phyloP scores from a whole-genome alignment of 1,140 invertebrate species.

The Antheraea pernyi region DNA sequence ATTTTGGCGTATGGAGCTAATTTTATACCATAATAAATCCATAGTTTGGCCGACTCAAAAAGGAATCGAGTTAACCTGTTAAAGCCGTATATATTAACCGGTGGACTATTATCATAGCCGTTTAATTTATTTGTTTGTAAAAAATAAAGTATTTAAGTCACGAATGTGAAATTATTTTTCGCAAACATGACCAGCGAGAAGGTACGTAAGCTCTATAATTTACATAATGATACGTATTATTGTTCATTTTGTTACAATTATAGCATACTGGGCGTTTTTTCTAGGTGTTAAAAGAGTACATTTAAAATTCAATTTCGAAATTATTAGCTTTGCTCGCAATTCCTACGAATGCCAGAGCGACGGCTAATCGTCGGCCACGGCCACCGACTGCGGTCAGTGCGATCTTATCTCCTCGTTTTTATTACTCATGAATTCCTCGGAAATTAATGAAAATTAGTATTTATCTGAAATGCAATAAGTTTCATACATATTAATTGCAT shows the following conservation, averaged over 20 bases:
- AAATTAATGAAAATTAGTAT: background rate
- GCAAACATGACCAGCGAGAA: background rate
- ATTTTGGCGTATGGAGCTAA: no score
- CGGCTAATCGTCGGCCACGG: background rate
- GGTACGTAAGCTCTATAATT: background rate
- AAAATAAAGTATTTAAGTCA: background rate
- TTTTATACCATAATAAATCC: no score
- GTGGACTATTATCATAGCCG: background rate
- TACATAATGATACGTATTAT: background rate
- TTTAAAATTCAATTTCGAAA: conserved; percentile 6
- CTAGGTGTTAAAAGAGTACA: background rate
- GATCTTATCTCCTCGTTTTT: conserved; percentile 9
- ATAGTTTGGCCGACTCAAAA: no score
- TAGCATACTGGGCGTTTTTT: background rate
- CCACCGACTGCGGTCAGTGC: conserved; percentile 1
- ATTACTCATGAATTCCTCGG: background rate
- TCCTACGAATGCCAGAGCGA: background rate
- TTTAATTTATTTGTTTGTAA: background rate
- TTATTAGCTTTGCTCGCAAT: background rate
- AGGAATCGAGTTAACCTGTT: no score
- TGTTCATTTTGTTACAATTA: background rate
- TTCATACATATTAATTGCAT: background rate
- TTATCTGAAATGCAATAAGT: background rate
- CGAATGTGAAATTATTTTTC: background rate
- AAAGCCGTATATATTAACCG: background rate